Evolutionary conservation across 2,797 vertebrate species (phyloP), one percentile per base, ranked within the genome.

Genomic region (Psittacula echo): DNA sequence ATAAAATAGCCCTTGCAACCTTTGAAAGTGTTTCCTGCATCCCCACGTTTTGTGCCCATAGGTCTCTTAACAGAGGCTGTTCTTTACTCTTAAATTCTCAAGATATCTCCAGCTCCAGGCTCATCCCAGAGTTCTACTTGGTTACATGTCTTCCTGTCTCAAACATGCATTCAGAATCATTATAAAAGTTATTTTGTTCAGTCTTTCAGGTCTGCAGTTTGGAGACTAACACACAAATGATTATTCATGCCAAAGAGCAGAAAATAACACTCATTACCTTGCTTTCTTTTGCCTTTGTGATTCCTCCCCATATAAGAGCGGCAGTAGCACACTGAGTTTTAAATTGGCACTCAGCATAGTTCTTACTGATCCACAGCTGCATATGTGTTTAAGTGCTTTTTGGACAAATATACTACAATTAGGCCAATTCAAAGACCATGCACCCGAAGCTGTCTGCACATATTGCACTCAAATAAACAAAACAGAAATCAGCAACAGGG

Each of bases 371-470:
- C 45, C 42, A 34, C 78, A 95, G 89, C 81, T 95, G 67, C 5
- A 13, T 76, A 24, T 39, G 62, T 79, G 80, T 92, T 75, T 87
- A 87, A 85, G 81, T 87, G 74, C 62, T 85, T 87, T 82, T 79
- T 94, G 62, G 94, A 54, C 67, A 92, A 87, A 87, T 82, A 94
- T 24, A 70, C 85, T 76, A 73, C 75, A 89, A 91, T 95, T 94
- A 90, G 78, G 44, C 67, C 87, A 91, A 70, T 94, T 75, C 68
- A 87, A 73, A 95, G 71, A 87, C 60, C 47, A 79, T 67, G 90
- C 62, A 73, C 42, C 48, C 1, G 0, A 89, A 94, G 64, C 21
- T 32, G 32, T 79, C 75, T 87, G 64, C 71, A 76, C 34, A 30
- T 79, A 73, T 5, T 85, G 71, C 60, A 66, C 67, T 85, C 78